phyloP scores from a whole-genome alignment of 2,113 vertebrate species.

The Falco punctatus region DNA sequence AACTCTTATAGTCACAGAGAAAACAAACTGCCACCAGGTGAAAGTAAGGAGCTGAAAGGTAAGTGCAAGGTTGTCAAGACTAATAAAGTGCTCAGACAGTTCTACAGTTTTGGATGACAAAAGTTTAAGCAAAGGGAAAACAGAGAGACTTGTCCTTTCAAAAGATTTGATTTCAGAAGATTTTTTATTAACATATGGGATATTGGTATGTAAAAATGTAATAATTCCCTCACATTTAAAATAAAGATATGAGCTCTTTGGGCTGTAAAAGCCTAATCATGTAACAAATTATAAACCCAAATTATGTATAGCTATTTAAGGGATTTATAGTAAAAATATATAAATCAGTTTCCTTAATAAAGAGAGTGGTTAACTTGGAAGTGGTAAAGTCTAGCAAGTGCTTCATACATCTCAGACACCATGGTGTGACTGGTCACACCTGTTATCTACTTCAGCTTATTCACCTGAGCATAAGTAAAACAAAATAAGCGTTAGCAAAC shows the following conservation, averaged over 20 bases:
- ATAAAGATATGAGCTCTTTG: not conserved
- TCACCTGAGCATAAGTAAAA: not conserved
- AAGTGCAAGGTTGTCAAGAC: not conserved
- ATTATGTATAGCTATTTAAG: not conserved
- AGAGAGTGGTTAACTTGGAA: not conserved
- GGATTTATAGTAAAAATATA: not conserved
- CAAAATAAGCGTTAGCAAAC: not conserved
- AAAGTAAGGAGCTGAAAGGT: not conserved
- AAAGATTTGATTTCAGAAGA: not conserved
- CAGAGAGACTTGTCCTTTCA: not conserved
- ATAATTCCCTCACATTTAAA: not conserved
- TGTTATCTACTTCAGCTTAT: not conserved
- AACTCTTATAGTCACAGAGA: not conserved
- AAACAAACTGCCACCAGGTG: not conserved
- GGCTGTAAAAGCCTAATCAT: not conserved
- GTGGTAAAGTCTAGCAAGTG: not conserved
- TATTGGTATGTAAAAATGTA: not conserved
- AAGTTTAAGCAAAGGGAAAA: not conserved
- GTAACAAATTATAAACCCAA: not conserved
- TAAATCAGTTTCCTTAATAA: not conserved
- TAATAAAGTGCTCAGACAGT: not conserved
- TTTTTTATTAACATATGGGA: not conserved
- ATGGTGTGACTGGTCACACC: not conserved
- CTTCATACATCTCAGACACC: not conserved
- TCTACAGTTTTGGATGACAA: not conserved